Conservation (phyloP, 2,888 invertebrate species). For the Nasonovia ribisnigri region DNA sequence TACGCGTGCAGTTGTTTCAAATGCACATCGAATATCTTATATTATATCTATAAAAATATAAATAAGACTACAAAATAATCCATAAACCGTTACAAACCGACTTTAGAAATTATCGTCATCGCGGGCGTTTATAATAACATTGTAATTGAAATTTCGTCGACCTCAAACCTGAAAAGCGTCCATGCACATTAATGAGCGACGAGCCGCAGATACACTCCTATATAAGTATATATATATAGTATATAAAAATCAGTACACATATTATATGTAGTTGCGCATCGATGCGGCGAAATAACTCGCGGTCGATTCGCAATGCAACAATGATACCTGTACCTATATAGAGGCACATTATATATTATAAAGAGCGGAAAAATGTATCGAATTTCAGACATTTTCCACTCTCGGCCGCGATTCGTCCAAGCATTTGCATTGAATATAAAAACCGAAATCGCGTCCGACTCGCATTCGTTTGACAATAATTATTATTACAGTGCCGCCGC, state of each 20-base stretch:
- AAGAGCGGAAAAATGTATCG: constrained; percentile 19
- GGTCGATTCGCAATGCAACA: neutral
- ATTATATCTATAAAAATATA: no score
- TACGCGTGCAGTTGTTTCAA: no score
- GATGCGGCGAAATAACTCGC: neutral
- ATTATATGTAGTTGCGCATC: neutral
- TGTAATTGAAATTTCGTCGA: neutral
- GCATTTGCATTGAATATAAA: constrained; percentile 21
- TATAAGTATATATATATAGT: neutral
- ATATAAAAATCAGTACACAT: neutral
- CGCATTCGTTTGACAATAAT: neutral
- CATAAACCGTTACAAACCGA: no score
- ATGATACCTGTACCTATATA: neutral
- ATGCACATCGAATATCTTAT: no score
- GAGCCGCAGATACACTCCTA: neutral
- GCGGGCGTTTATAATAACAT: no score
- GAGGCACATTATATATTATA: neutral
- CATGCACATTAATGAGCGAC: no score
- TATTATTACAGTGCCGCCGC: neutral
- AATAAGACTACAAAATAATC: no score
- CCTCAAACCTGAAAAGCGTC: no score
- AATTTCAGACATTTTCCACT: neutral
- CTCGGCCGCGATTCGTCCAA: neutral
- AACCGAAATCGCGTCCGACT: neutral
- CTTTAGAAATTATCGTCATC: no score